Conservation (phyloP, 1,140 invertebrate genomes). For the Pectinophora gossypiella region DNA sequence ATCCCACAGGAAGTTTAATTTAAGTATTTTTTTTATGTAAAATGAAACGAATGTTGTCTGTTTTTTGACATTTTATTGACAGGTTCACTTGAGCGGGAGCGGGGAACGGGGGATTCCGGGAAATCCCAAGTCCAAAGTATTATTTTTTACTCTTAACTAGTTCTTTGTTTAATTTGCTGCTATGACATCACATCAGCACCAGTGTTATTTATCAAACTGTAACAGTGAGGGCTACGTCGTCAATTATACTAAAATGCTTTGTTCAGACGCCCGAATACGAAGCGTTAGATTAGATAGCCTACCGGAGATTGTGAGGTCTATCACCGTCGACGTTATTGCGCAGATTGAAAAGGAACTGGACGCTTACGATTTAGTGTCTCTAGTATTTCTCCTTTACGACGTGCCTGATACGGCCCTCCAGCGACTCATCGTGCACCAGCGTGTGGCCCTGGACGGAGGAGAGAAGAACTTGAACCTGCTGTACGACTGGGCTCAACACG, state of each 20-base stretch:
- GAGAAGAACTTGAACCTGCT: slow-evolving; percentile 46
- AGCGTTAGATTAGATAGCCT: slow-evolving; percentile 21
- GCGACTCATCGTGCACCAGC: slow-evolving; percentile 46
- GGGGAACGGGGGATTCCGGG: too few species aligned
- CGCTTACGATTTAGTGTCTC: slow-evolving; percentile 47
- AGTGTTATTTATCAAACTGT: too few species aligned
- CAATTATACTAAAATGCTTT: slow-evolving; percentile 34
- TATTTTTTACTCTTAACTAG: too few species aligned
- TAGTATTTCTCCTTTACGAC: slow-evolving; percentile 64
- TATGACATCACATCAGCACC: too few species aligned
- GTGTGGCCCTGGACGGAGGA: slow-evolving; percentile 37
- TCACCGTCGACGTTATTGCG: slow-evolving; percentile 40
- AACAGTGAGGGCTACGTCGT: too few species aligned
- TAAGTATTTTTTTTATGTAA: too few species aligned
- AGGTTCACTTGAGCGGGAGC: too few species aligned
- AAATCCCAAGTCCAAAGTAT: too few species aligned
- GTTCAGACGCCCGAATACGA: slow-evolving; percentile 29
- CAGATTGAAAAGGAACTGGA: slow-evolving; percentile 57
- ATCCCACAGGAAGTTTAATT: too few species aligned
- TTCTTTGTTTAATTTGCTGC: too few species aligned
- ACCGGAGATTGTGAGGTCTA: slow-evolving; percentile 27
- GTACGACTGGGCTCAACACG: slow-evolving; percentile 50
- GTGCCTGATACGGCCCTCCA: slow-evolving; percentile 57
- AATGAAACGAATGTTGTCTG: too few species aligned
- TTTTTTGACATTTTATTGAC: too few species aligned